Evolutionary conservation across 2,797 vertebrate genomes (phyloP), one percentile per base, ranked within the genome.

Genomic region (Poeciliopsis infans): DNA sequence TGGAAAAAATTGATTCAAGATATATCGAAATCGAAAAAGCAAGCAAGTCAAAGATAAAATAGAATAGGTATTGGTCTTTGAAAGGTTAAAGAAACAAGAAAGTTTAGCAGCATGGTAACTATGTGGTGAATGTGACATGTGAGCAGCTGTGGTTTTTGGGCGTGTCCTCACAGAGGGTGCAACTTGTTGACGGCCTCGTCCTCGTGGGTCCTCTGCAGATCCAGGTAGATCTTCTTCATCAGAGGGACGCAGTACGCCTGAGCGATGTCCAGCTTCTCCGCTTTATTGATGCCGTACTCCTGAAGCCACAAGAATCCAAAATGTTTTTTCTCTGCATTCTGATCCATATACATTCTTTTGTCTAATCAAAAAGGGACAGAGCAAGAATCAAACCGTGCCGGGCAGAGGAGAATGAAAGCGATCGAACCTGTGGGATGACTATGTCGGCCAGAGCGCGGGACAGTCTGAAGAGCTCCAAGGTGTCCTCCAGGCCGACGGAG

Each of bases 111-210:
- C 20, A 20, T 1, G n/a, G 20, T 43, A 43, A 43, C 12, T 4
- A 41, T 7, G 13, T 25, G 5, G 20, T 31, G 28, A 64, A 39
- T 61, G 57, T 16, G 15, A 61, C 31, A 39, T 5, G 33, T 39
- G 61, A 66, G 31, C n/a, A 61, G 18, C 2, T 36, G 55, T 31
- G 28, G 16, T n/a, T 39, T 70, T n/a, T 13, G 23, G 61, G 20
- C 11, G 8, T 23, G n/a, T 23, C 31, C 74, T 97, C 95, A 99
- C 98, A 99, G 93, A 3, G 98, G 98, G 87, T 99, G 98, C 33
- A 99, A 95, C 84, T 99, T 99, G 96, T 99, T 99, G 91, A 99
- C 98, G 49, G 98, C 98, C 91, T 99, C 98, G 36, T 99, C 98
- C 92, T 99, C 98, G 1, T 99, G 98, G 33, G 98, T 99, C 91